Base-by-base conservation (phyloP, 2,113 vertebrate species). In the Elaphurus davidianus region DNA sequence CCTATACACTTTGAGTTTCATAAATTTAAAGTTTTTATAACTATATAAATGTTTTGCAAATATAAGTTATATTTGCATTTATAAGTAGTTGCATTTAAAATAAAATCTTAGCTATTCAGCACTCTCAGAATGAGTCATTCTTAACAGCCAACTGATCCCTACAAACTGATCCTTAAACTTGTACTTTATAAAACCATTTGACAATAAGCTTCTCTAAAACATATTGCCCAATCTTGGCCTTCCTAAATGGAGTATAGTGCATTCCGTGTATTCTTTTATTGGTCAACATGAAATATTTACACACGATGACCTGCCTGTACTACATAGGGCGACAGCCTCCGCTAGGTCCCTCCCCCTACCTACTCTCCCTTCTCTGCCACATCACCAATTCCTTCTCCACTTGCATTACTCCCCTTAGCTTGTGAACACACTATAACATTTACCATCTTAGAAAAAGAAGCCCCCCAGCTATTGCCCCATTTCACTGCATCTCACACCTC, bases 31-130 rank as follows among this genome's bases (percentile, higher is more conserved):
- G 4, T 88, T 90, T 96, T 87, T 62, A 91, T 45, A 87, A 60
- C 60, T 91, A 81, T 78, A 64, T 76, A 92, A 67, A 71, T 43
- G 16, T 55, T 47, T 88, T 60, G 23, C 21, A 96, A 93, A 79
- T 50, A 87, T 55, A 64, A 96, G 33, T 59, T 91, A 47, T 54
- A 84, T 45, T 60, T 71, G 17, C 7, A 88, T 71, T 79, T 47
- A 87, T 59, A 93, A 98, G 76, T 96, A 85, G 78, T 92, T 94
- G 40, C 30, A 57, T 19, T 43, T 62, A 15, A 87, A 62, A 96
- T n/a, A 82, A 94, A 86, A 67, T 85, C 82, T 95, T 93, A 62
- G 59, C 25, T 28, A 59, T 59, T 94, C 40, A 74, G 57, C 17
- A 82, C 33, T 91, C 21, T 23, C 71, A 93, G 59, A 97, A 97